Evolutionary conservation across 2,888 invertebrate genomes (phyloP), one percentile per base, ranked within the genome.

Genomic region (Chromoteleia sp.): DNA sequence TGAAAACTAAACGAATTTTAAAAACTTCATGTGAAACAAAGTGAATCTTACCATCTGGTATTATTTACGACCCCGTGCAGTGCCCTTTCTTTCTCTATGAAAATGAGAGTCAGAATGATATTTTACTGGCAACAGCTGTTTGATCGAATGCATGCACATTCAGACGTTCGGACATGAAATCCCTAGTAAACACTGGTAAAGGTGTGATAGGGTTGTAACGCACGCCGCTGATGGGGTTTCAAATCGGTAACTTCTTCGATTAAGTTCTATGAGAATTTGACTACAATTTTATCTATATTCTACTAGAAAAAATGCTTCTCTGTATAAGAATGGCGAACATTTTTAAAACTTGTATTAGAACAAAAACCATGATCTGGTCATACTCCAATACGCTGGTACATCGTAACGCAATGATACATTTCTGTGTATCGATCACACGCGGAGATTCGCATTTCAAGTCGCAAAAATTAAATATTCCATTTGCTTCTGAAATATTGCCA

Each of bases 51-150:
- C 70, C 76, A 81, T 73, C 81, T 81, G 81, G 33, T 81, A 78
- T 78, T 82, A 82, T 82, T 75, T 70, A 71, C 75, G 78, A 45
- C 59, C 63, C 70, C 54, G 56, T 21, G 41, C 52, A 54, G 39
- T 29, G 75, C 67, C 59, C 76, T 67, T 75, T 71, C 65, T 65
- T 70, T 59, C 45, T 45, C 67, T 36, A 33, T 30, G 63, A 81
- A 81, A 68, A 71, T 63, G 68, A 70, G 36, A 78, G 74, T 67
- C 70, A 12, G 45, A 73, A 59, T 78, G 67, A 78, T 78, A 82
- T 41, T 82, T 65, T 41, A 78, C 30, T 58, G 33, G 74, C 54
- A 82, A 70, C 82, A 82, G 82, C 77, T 82, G 82, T 78, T 73
- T 78, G 78, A 75, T 78, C 74, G 70, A 82, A 77, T 63, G 50